These are phyloP conservation scores for Acleris laterana DNA, from an alignment of 2,888 invertebrate species.

Conservation along the genomic window DNA sequence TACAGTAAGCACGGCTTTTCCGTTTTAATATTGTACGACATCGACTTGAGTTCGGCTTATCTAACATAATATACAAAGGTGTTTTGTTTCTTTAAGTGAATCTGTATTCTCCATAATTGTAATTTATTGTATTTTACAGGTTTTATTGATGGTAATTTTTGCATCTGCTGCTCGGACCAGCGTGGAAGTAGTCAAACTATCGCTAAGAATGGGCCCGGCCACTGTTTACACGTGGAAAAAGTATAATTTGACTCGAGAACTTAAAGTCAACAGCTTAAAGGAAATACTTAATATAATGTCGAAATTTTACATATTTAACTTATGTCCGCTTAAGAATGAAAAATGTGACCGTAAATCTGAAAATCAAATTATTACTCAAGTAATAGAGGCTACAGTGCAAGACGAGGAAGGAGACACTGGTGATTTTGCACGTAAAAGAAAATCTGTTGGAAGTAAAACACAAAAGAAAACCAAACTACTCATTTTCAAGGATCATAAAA, in stretches of 20 bases:
- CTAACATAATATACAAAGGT: too few species aligned
- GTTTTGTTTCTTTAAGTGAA: too few species aligned
- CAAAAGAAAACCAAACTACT: neutral
- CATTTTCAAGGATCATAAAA: too few species aligned
- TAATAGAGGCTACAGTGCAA: slow-evolving; percentile 10
- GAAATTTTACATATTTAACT: slow-evolving; percentile 39
- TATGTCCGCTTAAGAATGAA: slow-evolving; percentile 46
- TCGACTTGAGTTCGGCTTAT: too few species aligned
- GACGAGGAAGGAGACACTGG: neutral
- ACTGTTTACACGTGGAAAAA: slow-evolving; percentile 40
- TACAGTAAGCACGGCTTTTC: too few species aligned
- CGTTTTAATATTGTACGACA: too few species aligned
- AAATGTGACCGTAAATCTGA: slow-evolving; percentile 9
- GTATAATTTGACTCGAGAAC: slow-evolving; percentile 43
- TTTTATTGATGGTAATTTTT: too few species aligned
- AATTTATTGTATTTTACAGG: too few species aligned
- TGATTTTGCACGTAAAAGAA: too few species aligned
- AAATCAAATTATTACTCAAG: slow-evolving; percentile 4
- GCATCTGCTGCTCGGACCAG: too few species aligned
- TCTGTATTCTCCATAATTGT: too few species aligned
- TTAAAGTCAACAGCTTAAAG: slow-evolving; percentile 39
- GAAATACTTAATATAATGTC: slow-evolving; percentile 43
- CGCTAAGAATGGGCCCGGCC: neutral
- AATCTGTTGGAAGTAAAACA: neutral
- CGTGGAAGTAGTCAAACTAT: too few species aligned